Evolutionary conservation across 2,113 vertebrate genomes (phyloP).

Genomic region (Grallaria varia): DNA sequence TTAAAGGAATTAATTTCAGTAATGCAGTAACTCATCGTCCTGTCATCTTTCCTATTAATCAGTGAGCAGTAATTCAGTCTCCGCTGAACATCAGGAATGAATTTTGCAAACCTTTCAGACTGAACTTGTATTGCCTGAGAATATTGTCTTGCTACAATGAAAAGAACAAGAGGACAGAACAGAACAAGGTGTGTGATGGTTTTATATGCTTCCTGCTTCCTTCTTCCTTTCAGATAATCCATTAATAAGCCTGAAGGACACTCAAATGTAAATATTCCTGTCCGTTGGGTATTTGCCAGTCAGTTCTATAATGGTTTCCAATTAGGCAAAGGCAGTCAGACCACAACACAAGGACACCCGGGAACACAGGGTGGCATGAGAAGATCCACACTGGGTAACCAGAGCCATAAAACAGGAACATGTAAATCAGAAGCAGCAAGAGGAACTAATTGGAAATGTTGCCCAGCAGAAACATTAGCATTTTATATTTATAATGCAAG

Average conservation of each 20-base stretch:
- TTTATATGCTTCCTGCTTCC: not conserved
- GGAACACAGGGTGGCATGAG: not conserved
- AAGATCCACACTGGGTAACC: not conserved
- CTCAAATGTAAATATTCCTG: not conserved
- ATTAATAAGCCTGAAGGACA: not conserved
- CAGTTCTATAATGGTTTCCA: not conserved
- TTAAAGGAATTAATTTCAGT: constrained; percentile 1
- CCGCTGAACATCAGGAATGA: not conserved
- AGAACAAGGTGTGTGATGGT: not conserved
- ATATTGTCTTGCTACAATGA: not conserved
- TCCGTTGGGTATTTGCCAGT: not conserved
- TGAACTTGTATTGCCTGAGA: not conserved
- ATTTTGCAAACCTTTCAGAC: not conserved
- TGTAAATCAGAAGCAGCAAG: not conserved
- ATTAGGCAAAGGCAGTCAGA: not conserved
- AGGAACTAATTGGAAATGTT: not conserved
- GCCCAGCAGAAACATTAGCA: constrained; percentile 13
- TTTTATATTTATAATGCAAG: not conserved
- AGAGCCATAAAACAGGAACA: not conserved
- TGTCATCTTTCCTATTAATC: constrained; percentile 21
- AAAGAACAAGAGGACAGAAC: not conserved
- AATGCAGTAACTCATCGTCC: not conserved
- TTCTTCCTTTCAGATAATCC: not conserved
- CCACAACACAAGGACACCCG: not conserved
- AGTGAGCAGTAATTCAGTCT: constrained; percentile 18